A percentile compares a stretch with the other conserved stretches of the same genome.
phyloP scores from a whole-genome alignment of 2,797 vertebrate genomes.

The Sebastes hubbsi region DNA sequence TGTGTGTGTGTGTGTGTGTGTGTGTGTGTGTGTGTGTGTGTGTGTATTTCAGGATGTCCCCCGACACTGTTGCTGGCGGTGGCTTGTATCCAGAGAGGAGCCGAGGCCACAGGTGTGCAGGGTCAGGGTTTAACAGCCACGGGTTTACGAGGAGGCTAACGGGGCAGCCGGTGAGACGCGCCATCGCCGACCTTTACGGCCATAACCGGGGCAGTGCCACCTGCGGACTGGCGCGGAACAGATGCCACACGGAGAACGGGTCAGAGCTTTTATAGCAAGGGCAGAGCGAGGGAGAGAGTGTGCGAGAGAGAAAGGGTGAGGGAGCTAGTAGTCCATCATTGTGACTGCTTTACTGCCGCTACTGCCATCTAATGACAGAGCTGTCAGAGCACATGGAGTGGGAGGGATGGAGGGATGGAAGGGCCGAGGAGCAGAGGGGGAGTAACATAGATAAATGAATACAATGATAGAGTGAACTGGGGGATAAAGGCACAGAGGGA shows the following conservation, averaged over 20 bases:
- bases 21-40: constrained; percentile 7
- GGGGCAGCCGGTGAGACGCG: constrained; percentile 64
- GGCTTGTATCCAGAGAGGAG: constrained; percentile 55
- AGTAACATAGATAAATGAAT: constrained; percentile 76
- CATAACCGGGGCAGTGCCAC: constrained; percentile 72
- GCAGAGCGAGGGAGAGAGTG: constrained; percentile 45
- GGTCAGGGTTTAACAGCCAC: constrained; percentile 72
- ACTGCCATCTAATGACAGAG: constrained; percentile 81
- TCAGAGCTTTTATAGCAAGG: constrained; percentile 72
- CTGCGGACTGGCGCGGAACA: constrained; percentile 73
- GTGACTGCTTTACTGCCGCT: constrained; percentile 80
- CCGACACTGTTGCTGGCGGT: constrained; percentile 17
- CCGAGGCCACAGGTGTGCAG: constrained; percentile 69
- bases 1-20: background rate
- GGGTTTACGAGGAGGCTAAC: constrained; percentile 70
- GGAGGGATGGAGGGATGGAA: constrained; percentile 65
- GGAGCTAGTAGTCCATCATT: constrained; percentile 73
- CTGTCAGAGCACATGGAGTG: constrained; percentile 73
- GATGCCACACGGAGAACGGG: constrained; percentile 70
- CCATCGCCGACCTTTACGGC: constrained; percentile 66
- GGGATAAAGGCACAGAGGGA: constrained; percentile 67
- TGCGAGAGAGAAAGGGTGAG: constrained; percentile 50
- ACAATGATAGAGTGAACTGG: constrained; percentile 71
- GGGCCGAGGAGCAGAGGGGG: constrained; percentile 51
- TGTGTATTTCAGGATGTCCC: constrained; percentile 10